Evolutionary conservation across 2,113 vertebrate genomes (phyloP).

Genomic region (Eurypyga helias): DNA sequence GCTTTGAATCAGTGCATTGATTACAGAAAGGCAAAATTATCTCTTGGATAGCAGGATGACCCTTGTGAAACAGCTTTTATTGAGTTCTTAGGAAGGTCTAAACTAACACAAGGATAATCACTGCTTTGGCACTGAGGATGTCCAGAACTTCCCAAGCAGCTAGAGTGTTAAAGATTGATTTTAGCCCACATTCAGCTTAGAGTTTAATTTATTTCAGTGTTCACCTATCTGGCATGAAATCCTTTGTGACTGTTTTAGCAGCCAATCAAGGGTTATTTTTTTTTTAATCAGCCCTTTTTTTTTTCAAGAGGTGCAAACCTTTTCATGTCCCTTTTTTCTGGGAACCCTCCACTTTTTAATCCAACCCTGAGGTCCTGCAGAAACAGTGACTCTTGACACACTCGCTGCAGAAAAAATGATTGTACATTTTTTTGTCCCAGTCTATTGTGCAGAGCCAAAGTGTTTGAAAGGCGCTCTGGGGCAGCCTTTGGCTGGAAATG

Average conservation of each 20-base stretch:
- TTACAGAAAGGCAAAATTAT: background rate
- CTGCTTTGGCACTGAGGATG: background rate
- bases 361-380: background rate
- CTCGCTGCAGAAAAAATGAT: background rate
- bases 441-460: conserved; percentile 25
- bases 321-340: background rate
- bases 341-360: background rate
- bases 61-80: background rate
- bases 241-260: background rate
- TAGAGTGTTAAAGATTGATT: background rate
- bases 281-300: background rate
- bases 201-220: background rate
- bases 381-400: background rate
- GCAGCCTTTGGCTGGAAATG: conserved; percentile 61
- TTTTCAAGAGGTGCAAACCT: background rate
- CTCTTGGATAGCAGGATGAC: background rate
- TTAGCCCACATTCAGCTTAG: background rate
- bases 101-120: background rate
- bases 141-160: background rate
- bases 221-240: background rate
- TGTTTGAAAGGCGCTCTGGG: conserved; percentile 16
- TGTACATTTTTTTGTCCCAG: background rate
- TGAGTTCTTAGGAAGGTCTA: background rate
- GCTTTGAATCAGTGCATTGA: background rate
- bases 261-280: background rate